Conservation (phyloP, 2,888 invertebrate genomes). For the Phaedon cochleariae region DNA sequence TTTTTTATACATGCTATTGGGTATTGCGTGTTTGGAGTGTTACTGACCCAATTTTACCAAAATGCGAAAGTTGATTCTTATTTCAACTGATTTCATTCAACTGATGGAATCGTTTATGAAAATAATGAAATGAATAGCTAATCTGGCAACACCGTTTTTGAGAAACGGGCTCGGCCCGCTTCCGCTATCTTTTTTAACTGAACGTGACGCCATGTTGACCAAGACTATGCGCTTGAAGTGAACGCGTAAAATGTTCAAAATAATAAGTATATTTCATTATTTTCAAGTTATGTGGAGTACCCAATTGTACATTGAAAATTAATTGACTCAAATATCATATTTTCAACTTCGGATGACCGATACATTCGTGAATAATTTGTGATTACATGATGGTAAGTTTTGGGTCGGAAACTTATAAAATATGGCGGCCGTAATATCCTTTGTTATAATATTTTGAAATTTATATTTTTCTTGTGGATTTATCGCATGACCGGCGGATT, state of each 20-base stretch:
- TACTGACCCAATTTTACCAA: too few relatives aligned
- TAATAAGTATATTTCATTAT: constrained; percentile 63
- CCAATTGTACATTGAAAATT: constrained; percentile 63
- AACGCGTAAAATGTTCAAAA: constrained; percentile 63
- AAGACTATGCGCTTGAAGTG: constrained; percentile 62
- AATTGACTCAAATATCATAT: constrained; percentile 61
- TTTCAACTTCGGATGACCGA: constrained; percentile 67
- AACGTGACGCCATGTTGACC: constrained; percentile 65
- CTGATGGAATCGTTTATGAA: neutral
- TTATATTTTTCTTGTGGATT: constrained; percentile 13
- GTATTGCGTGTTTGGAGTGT: too few relatives aligned
- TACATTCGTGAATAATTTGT: constrained; percentile 68
- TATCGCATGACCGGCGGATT: too few relatives aligned
- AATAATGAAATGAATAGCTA: neutral
- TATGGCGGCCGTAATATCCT: constrained; percentile 60
- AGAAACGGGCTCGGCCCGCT: neutral
- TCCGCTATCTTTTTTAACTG: neutral
- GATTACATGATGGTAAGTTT: constrained; percentile 74
- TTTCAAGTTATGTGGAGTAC: constrained; percentile 66
- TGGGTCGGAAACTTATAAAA: constrained; percentile 61
- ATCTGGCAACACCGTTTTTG: neutral
- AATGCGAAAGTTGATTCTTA: too few relatives aligned
- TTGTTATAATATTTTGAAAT: constrained; percentile 43
- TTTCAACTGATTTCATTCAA: too few relatives aligned
- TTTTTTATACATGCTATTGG: too few relatives aligned